Evolutionary conservation across 2,113 vertebrate genomes (phyloP).

Genomic region (Hippocampus barbouri): DNA sequence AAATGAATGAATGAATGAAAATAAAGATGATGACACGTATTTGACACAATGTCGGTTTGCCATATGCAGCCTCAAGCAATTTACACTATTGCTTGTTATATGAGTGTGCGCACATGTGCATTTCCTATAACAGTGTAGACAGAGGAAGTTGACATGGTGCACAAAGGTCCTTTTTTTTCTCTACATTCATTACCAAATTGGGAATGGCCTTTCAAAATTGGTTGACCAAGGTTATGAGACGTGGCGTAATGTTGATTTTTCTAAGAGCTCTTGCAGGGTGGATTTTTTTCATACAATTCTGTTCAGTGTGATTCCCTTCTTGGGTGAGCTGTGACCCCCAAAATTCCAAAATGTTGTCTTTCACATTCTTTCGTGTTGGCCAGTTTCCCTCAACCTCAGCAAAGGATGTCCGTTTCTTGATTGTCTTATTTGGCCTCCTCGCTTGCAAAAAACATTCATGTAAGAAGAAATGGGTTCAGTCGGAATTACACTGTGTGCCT

Average conservation of each 20-base stretch:
- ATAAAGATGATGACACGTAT: too few species aligned
- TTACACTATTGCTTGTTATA: too few species aligned
- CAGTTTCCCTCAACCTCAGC: conserved; percentile 26
- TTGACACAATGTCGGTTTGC: too few species aligned
- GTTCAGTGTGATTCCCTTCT: not conserved
- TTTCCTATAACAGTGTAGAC: too few species aligned
- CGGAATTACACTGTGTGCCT: conserved; percentile 55
- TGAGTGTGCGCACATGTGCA: too few species aligned
- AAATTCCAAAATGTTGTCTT: not conserved
- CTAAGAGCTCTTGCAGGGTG: not conserved
- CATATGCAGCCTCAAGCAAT: too few species aligned
- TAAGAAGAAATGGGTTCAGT: conserved; percentile 58
- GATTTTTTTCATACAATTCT: not conserved
- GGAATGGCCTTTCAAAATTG: not conserved
- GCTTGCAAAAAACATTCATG: conserved; percentile 39
- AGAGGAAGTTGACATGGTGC: too few species aligned
- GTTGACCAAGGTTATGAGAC: not conserved
- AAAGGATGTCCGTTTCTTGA: conserved; percentile 51
- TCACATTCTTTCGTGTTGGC: conserved; percentile 35
- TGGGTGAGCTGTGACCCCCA: not conserved
- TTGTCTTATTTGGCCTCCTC: conserved; percentile 27
- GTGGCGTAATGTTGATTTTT: not conserved
- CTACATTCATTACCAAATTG: not conserved
- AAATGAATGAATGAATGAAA: too few species aligned
- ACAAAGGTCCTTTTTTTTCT: too few species aligned